Evolutionary conservation across 30 jellyfish, hydroid and myxozoan species (phyloP).

Genomic region (Pseudorhiza aurosa): DNA sequence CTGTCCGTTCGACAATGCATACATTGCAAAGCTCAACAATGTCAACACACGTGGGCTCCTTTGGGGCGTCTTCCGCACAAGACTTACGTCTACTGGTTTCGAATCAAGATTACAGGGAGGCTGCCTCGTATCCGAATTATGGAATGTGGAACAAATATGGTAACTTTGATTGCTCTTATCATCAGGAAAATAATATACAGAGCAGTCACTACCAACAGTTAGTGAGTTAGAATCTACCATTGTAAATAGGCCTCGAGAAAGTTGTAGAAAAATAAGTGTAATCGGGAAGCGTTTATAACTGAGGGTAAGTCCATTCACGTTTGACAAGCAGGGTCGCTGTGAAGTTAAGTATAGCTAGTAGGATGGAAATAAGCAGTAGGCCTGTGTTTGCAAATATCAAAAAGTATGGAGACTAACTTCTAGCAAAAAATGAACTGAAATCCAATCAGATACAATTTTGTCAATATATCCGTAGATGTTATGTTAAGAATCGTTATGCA

Average conservation of each 20-base stretch:
- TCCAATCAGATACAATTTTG: no score
- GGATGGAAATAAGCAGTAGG: no score
- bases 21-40: slow-evolving; percentile 6
- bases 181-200: slow-evolving; percentile 15
- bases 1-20: slow-evolving; percentile 35
- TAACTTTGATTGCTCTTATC: slow-evolving; percentile 36
- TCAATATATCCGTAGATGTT: no score
- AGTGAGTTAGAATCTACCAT: slow-evolving; percentile 21
- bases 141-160: slow-evolving; percentile 57
- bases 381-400: no score
- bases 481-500: no score
- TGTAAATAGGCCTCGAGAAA: slow-evolving; percentile 13
- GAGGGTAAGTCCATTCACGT: no score
- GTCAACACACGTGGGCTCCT: slow-evolving; percentile 16
- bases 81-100: slow-evolving; percentile 36
- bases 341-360: no score
- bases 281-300: no score
- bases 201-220: slow-evolving; percentile 39
- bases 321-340: no score
- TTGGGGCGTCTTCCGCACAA: slow-evolving; percentile 12
- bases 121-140: slow-evolving; percentile 41
- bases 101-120: slow-evolving; percentile 32
- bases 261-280: no score
- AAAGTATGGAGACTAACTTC: no score
- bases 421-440: no score